phyloP scores from a whole-genome alignment of 1,140 invertebrate species.

The Drosophila guanche region DNA sequence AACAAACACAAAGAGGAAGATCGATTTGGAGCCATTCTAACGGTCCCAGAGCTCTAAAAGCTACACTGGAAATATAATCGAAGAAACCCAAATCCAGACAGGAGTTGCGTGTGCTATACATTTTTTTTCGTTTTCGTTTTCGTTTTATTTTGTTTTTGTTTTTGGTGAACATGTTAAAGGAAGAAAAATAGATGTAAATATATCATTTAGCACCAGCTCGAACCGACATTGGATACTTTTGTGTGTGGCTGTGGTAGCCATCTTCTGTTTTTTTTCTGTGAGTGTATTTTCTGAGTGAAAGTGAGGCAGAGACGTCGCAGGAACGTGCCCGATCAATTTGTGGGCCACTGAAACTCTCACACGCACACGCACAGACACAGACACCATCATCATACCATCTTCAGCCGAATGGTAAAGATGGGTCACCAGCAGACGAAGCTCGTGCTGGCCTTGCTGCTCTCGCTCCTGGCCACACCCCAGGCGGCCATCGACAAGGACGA shows the following conservation, averaged over 20 bases:
- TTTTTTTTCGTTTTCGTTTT: constrained; percentile 29
- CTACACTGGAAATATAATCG: constrained; percentile 9
- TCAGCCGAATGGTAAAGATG: too few species aligned
- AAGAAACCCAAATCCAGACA: constrained; percentile 22
- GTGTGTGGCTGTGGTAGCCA: constrained; percentile 27
- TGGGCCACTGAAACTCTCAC: constrained; percentile 28
- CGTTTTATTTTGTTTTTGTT: constrained; percentile 25
- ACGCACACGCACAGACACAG: too few species aligned
- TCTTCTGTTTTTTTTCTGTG: constrained; percentile 47
- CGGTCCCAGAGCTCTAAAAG: constrained; percentile 22
- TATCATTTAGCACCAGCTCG: too few species aligned
- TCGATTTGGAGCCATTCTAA: constrained; percentile 44
- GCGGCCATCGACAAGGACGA: constrained; percentile 71
- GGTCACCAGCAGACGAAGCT: constrained; percentile 24
- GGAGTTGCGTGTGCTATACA: constrained; percentile 3
- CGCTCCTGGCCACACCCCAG: constrained; percentile 23
- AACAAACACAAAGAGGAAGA: constrained; percentile 1
- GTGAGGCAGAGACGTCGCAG: constrained; percentile 35
- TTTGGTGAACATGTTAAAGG: constrained; percentile 56
- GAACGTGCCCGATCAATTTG: constrained; percentile 68
- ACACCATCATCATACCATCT: too few species aligned
- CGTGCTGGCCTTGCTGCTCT: constrained; percentile 32
- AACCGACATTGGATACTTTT: constrained; percentile 43
- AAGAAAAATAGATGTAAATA: constrained; percentile 13
- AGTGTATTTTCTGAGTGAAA: constrained; percentile 49